Evolutionary conservation across 2,113 vertebrate genomes (phyloP).

Genomic region (Pheucticus melanocephalus): DNA sequence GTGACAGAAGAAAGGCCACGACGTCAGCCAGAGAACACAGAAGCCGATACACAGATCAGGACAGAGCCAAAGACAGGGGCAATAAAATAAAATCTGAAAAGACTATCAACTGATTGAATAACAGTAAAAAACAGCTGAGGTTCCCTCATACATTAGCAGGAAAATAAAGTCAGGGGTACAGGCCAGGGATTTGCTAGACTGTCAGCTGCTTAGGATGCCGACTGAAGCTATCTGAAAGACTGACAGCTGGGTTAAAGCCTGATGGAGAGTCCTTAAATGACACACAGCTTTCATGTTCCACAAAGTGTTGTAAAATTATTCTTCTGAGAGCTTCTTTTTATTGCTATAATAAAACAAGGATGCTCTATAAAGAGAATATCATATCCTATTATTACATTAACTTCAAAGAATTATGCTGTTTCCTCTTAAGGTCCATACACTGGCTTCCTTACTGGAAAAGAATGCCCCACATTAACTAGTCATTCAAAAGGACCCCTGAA

Average conservation of each 20-base stretch:
- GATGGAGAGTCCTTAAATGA: background rate
- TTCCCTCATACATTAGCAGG: background rate
- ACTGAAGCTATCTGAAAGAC: background rate
- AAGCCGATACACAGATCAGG: background rate
- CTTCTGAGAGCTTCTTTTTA: background rate
- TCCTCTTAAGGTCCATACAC: background rate
- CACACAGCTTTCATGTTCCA: background rate
- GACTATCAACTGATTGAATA: background rate
- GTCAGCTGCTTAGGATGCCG: background rate
- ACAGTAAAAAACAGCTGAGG: background rate
- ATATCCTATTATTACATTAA: background rate
- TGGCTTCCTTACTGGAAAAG: background rate
- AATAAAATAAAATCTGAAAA: background rate
- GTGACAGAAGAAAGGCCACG: background rate
- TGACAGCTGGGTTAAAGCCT: background rate
- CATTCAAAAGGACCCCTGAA: background rate
- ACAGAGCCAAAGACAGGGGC: background rate
- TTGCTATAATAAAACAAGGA: background rate
- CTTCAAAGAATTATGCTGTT: background rate
- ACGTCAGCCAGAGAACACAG: background rate
- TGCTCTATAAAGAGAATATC: background rate
- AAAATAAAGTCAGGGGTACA: background rate
- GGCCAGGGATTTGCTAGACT: background rate
- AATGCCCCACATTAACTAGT: background rate
- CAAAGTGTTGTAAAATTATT: background rate